These are phyloP conservation scores for Pseudomyrmex gracilis DNA, from an alignment of 1,140 invertebrate genomes.

Conservation along the genomic window DNA sequence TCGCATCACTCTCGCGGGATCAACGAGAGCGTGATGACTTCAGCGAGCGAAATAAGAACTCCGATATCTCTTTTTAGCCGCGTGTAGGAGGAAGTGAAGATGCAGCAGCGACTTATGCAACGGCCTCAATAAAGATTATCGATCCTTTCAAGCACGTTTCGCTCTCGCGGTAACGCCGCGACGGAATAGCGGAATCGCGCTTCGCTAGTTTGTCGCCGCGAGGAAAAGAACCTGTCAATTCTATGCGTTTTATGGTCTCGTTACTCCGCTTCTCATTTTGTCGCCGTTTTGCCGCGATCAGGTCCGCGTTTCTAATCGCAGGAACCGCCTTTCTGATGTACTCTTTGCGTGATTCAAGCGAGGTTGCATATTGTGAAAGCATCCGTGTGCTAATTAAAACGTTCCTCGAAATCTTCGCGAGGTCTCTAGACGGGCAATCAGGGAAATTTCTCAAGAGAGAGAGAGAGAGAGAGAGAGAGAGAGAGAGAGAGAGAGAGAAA, in stretches of 20 bases:
- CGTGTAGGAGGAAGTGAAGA: slow-evolving; percentile 42
- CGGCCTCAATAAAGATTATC: slow-evolving; percentile 44
- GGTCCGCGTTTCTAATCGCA: slow-evolving; percentile 38
- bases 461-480: too few relatives aligned
- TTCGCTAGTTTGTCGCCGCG: slow-evolving; percentile 13
- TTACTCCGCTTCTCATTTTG: slow-evolving; percentile 36
- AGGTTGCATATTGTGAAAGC: slow-evolving; percentile 62
- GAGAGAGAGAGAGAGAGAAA: too few relatives aligned
- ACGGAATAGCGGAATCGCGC: slow-evolving; percentile 14
- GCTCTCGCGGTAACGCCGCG: background rate
- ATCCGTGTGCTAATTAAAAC: slow-evolving; percentile 27
- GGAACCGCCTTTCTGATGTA: slow-evolving; percentile 42
- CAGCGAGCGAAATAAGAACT: too few relatives aligned
- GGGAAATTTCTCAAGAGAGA: slow-evolving; percentile 7
- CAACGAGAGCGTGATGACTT: background rate
- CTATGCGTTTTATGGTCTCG: slow-evolving; percentile 31
- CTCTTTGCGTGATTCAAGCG: slow-evolving; percentile 32
- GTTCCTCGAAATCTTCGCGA: slow-evolving; percentile 38
- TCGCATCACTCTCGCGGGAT: background rate
- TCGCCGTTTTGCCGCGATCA: slow-evolving; percentile 31
- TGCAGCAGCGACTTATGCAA: slow-evolving; percentile 42
- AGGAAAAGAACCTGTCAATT: slow-evolving; percentile 32
- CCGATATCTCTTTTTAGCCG: too few relatives aligned
- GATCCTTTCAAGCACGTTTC: slow-evolving; percentile 44
- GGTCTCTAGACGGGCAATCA: background rate